phyloP scores from a whole-genome alignment of 2,888 invertebrate species.

The Villa cingulata region DNA sequence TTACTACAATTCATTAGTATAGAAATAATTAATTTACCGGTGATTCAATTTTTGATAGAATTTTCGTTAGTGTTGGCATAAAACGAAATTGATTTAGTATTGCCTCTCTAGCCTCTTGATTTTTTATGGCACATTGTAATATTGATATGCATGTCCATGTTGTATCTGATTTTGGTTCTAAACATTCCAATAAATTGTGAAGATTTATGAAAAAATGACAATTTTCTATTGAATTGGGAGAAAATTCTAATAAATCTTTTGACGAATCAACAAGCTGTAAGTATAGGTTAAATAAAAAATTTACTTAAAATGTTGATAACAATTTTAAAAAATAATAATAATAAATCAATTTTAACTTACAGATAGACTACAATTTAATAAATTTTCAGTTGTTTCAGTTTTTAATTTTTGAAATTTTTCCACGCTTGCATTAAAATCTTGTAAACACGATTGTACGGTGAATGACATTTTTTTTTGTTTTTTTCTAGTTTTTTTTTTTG shows the following conservation, averaged over 20 bases:
- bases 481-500: too few relatives aligned
- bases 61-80: constrained; percentile 18
- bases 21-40: not conserved
- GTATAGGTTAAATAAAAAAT: too few relatives aligned
- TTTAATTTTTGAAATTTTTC: constrained; percentile 22
- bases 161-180: constrained; percentile 24
- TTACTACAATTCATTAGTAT: too few relatives aligned
- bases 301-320: too few relatives aligned
- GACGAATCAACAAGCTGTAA: not conserved
- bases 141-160: constrained; percentile 28
- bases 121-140: constrained; percentile 28
- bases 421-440: constrained; percentile 22
- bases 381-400: constrained; percentile 24
- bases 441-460: constrained; percentile 1
- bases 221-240: not conserved
- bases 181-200: not conserved
- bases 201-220: not conserved
- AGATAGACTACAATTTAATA: constrained; percentile 28
- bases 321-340: not conserved
- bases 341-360: constrained; percentile 9
- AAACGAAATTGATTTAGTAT: constrained; percentile 28
- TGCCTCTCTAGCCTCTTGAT: constrained; percentile 24
- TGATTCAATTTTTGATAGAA: not conserved
- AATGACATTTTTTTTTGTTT: too few relatives aligned
- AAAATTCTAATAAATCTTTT: not conserved